These are phyloP conservation scores for Nipponacmea schrenckii DNA, from an alignment of 2,888 invertebrate species.

Conservation along the genomic window DNA sequence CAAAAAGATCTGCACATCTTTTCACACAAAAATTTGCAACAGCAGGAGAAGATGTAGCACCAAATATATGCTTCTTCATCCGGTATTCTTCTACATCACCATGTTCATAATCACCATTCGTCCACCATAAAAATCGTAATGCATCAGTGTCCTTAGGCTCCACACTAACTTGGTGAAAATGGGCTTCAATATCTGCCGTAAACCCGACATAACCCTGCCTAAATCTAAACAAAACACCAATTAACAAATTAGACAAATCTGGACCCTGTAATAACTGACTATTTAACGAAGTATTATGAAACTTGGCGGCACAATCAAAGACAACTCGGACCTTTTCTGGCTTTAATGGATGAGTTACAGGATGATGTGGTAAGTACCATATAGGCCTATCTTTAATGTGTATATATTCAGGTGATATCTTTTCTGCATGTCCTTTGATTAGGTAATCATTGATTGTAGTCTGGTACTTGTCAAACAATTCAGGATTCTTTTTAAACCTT, in stretches of 20 bases:
- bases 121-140: conserved; percentile 15
- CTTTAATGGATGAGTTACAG: conserved; percentile 25
- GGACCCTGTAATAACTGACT: conserved; percentile 32
- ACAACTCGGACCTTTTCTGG: conserved; percentile 6
- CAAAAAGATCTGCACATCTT: not conserved
- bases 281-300: conserved; percentile 22
- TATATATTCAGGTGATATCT: not conserved
- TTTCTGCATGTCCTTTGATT: conserved; percentile 8
- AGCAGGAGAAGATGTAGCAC: conserved; percentile 37
- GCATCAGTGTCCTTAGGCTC: conserved; percentile 22
- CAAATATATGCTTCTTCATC: conserved; percentile 30
- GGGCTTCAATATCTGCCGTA: conserved; percentile 30
- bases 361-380: conserved; percentile 1
- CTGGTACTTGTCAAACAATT: conserved; percentile 15
- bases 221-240: conserved; percentile 35
- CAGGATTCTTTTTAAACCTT: not conserved
- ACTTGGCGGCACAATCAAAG: conserved; percentile 13
- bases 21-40: conserved; percentile 14
- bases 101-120: conserved; percentile 9
- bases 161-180: conserved; percentile 34
- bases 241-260: conserved; percentile 31
- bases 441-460: conserved; percentile 11
- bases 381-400: not conserved
- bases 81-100: conserved; percentile 12
- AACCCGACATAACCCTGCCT: conserved; percentile 28